phyloP scores from a whole-genome alignment of 2,888 invertebrate genomes.

The Gryllus longicercus region DNA sequence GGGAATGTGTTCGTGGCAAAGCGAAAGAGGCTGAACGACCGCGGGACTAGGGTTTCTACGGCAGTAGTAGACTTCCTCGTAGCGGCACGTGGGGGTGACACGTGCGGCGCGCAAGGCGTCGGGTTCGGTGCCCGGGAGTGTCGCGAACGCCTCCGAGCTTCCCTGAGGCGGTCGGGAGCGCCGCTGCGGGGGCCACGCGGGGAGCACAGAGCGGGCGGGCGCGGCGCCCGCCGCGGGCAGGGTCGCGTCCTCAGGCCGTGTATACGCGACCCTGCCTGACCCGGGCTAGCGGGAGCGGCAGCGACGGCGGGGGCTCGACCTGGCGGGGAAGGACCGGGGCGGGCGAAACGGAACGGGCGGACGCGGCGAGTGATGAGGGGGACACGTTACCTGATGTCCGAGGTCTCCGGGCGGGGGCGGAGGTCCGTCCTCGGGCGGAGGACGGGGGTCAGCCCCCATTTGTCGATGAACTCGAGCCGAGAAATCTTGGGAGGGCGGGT shows the following conservation, averaged over 20 bases:
- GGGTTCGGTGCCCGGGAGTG: not conserved
- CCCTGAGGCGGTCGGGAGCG: not conserved
- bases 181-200: too few species aligned
- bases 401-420: constrained; percentile 75
- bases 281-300: not conserved
- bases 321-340: constrained; percentile 29
- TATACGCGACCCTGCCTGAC: constrained; percentile 6
- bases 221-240: not conserved
- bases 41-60: too few species aligned
- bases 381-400: constrained; percentile 64
- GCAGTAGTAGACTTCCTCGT: too few species aligned
- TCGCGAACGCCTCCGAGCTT: not conserved
- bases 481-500: constrained; percentile 82
- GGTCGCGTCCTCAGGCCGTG: constrained; percentile 5
- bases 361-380: constrained; percentile 39
- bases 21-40: too few species aligned
- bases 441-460: constrained; percentile 98
- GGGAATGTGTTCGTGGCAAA: too few species aligned
- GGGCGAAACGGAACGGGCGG: constrained; percentile 38
- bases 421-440: constrained; percentile 93
- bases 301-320: not conserved
- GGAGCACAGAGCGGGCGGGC: too few species aligned
- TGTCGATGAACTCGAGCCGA: constrained; percentile 95
- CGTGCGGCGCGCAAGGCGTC: too few species aligned
- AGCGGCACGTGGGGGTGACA: too few species aligned